A percentile compares a stretch with the other conserved stretches of the same genome.
Conservation (phyloP, 2,888 invertebrate genomes). For the Orthosia incerta region DNA sequence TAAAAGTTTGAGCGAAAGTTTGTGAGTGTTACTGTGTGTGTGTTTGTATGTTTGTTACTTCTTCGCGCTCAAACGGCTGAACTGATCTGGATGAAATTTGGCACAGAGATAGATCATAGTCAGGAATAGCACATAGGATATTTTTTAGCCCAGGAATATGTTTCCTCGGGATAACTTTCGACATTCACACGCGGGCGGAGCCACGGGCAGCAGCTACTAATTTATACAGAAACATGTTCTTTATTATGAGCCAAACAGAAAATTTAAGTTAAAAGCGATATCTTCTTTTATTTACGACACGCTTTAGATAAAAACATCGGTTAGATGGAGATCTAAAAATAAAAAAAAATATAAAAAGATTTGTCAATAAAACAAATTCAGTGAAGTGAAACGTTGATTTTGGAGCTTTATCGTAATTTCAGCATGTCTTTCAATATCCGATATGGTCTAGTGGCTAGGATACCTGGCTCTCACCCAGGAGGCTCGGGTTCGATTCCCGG, state of each 20-base stretch:
- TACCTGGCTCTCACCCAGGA: slow-evolving; percentile 92
- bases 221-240: not conserved
- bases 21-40: too few relatives aligned
- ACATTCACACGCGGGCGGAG: too few relatives aligned
- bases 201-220: too few relatives aligned
- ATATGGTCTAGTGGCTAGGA: slow-evolving; percentile 92
- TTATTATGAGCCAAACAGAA: not conserved
- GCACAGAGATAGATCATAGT: too few relatives aligned
- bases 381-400: not conserved
- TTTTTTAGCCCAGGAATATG: too few relatives aligned
- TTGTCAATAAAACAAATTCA: not conserved
- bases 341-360: not conserved
- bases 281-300: not conserved
- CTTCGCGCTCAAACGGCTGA: too few relatives aligned
- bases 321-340: not conserved
- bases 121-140: too few relatives aligned
- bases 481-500: slow-evolving; percentile 92
- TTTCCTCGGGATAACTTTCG: too few relatives aligned
- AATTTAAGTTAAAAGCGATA: too few relatives aligned
- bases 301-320: not conserved
- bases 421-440: slow-evolving; percentile 70
- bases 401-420: slow-evolving; percentile 8
- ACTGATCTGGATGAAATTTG: too few relatives aligned
- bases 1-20: too few relatives aligned
- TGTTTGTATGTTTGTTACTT: too few relatives aligned